A percentile compares a stretch with the other conserved stretches of the same genome.
Evolutionary conservation across 2,888 invertebrate species (phyloP).

Genomic region (Muscina levida): DNA sequence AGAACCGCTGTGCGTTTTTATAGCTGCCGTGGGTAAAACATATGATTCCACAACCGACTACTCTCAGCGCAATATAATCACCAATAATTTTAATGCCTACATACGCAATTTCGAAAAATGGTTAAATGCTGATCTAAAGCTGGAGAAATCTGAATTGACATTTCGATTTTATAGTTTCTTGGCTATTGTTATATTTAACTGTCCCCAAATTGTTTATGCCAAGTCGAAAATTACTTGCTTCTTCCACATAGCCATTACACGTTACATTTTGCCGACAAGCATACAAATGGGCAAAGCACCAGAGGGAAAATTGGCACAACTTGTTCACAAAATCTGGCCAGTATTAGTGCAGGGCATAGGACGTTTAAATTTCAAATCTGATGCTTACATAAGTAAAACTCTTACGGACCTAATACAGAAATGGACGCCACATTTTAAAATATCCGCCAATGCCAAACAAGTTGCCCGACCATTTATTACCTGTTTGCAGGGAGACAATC

Average conservation of each 20-base stretch:
- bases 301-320: slow-evolving; percentile 78
- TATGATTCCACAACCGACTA: slow-evolving; percentile 55
- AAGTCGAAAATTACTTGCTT: slow-evolving; percentile 79
- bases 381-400: slow-evolving; percentile 80
- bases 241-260: slow-evolving; percentile 81
- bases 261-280: slow-evolving; percentile 81
- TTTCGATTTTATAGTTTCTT: slow-evolving; percentile 78
- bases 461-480: slow-evolving; percentile 76
- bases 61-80: slow-evolving; percentile 71
- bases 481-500: slow-evolving; percentile 73
- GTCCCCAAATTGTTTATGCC: slow-evolving; percentile 76
- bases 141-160: slow-evolving; percentile 73
- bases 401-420: slow-evolving; percentile 80
- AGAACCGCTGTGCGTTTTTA: slow-evolving; percentile 77
- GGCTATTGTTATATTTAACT: slow-evolving; percentile 78
- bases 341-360: slow-evolving; percentile 81
- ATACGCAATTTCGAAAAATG: slow-evolving; percentile 77
- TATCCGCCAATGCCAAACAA: slow-evolving; percentile 73
- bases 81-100: slow-evolving; percentile 76
- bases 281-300: slow-evolving; percentile 80
- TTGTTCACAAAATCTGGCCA: slow-evolving; percentile 81
- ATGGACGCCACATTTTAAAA: slow-evolving; percentile 79
- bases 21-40: slow-evolving; percentile 74
- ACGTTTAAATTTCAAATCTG: slow-evolving; percentile 79
- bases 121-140: slow-evolving; percentile 71